Evolutionary conservation across 2,113 vertebrate species (phyloP).

Genomic region (Spermophilus dauricus): DNA sequence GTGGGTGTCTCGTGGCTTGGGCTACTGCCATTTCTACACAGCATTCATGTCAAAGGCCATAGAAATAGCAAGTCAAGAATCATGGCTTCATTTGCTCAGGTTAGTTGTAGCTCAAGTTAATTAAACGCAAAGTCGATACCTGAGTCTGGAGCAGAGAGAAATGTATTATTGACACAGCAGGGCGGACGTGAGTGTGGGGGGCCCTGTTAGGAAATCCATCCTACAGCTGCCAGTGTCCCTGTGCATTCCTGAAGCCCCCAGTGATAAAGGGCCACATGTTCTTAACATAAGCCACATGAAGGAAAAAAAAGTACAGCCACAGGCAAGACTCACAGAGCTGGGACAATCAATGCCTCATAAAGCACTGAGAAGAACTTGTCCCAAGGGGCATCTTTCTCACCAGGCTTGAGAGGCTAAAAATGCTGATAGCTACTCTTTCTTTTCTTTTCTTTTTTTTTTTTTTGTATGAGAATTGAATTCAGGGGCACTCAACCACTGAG

Average conservation of each 20-base stretch:
- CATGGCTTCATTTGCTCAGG: background rate
- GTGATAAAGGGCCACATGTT: background rate
- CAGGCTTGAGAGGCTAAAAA: background rate
- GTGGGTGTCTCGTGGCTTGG: fast-evolving
- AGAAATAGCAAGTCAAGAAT: background rate
- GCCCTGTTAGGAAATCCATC: background rate
- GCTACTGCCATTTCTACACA: background rate
- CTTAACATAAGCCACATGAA: background rate
- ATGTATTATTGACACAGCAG: background rate
- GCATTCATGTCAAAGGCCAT: background rate
- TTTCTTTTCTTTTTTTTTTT: no score
- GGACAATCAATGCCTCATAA: fast-evolving
- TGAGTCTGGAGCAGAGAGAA: background rate
- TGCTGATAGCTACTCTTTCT: no score
- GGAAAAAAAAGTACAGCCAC: background rate
- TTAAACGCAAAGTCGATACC: background rate
- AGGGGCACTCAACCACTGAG: no score
- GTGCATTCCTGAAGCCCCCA: background rate
- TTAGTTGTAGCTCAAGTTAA: background rate
- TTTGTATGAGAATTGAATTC: no score
- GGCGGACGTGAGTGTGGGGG: fast-evolving
- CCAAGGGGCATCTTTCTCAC: background rate
- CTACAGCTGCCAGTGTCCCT: background rate
- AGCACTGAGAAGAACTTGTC: background rate
- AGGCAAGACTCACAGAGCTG: background rate